phyloP scores from a whole-genome alignment of 2,888 invertebrate species.

The Hybos culiciformis region DNA sequence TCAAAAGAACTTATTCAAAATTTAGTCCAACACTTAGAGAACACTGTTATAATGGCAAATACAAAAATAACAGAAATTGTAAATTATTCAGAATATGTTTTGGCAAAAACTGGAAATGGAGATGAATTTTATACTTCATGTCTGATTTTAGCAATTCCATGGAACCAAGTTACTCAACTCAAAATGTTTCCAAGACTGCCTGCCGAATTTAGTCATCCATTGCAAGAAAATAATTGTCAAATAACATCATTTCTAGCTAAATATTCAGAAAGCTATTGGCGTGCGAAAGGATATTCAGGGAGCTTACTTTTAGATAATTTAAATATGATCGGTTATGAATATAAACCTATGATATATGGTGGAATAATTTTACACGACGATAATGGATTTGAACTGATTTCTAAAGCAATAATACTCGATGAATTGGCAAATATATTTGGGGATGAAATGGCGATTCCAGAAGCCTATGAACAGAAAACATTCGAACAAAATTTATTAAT shows the following conservation, averaged over 20 bases:
- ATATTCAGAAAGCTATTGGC: constrained; percentile 26
- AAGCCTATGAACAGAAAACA: constrained; percentile 18
- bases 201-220: constrained; percentile 12
- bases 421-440: constrained; percentile 22
- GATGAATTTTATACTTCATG: constrained; percentile 18
- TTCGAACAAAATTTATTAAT: constrained; percentile 18
- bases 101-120: constrained; percentile 20
- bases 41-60: constrained; percentile 15
- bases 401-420: constrained; percentile 18
- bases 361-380: constrained; percentile 25
- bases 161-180: constrained; percentile 21
- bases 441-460: constrained; percentile 23
- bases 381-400: constrained; percentile 13
- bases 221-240: constrained; percentile 7
- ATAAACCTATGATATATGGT: constrained; percentile 15
- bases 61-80: constrained; percentile 19
- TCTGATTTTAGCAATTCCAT: constrained; percentile 29
- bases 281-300: constrained; percentile 24
- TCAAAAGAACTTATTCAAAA: constrained; percentile 19
- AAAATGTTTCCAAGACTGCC: constrained; percentile 25
- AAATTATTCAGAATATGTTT: constrained; percentile 24
- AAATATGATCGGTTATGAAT: constrained; percentile 22
- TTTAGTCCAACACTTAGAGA: constrained; percentile 17
- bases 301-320: constrained; percentile 18
- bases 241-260: constrained; percentile 22